Conservation (phyloP, 2,888 invertebrate genomes). For the Emmelina monodactyla region DNA sequence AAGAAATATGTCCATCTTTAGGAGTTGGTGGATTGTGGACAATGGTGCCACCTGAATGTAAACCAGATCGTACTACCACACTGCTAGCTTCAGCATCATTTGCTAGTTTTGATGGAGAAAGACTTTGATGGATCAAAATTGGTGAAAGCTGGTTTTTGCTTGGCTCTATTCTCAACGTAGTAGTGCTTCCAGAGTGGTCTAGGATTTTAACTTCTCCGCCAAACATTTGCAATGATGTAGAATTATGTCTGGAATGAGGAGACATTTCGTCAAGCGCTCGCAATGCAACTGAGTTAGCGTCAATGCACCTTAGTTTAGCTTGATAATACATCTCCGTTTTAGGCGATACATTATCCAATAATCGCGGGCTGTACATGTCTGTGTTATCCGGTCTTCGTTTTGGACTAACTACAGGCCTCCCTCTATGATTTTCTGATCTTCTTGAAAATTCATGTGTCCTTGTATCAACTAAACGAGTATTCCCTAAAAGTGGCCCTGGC, state of each 20-base stretch:
- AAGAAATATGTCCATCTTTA: conserved; percentile 42
- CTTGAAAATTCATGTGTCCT: conserved; percentile 49
- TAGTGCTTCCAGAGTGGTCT: conserved; percentile 73
- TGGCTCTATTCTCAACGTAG: conserved; percentile 74
- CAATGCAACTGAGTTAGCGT: conserved; percentile 50
- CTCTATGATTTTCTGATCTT: conserved; percentile 40
- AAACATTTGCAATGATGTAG: conserved; percentile 71
- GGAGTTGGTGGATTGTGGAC: conserved; percentile 68
- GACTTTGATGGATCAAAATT: conserved; percentile 54
- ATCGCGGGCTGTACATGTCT: conserved; percentile 46
- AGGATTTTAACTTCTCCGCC: conserved; percentile 81
- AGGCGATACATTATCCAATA: conserved; percentile 47
- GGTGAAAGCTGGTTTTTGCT: conserved; percentile 67
- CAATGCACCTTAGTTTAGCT: conserved; percentile 57
- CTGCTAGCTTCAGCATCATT: conserved; percentile 67
- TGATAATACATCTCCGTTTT: conserved; percentile 53
- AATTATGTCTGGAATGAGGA: conserved; percentile 63
- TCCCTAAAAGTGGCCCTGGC: conserved; percentile 83
- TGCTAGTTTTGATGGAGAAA: conserved; percentile 48
- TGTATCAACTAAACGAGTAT: conserved; percentile 79
- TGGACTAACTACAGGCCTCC: conserved; percentile 41
- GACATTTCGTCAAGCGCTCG: conserved; percentile 67
- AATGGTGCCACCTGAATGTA: conserved; percentile 86
- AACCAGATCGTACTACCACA: conserved; percentile 80
- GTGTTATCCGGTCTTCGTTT: conserved; percentile 47